These are phyloP conservation scores for Trichacis sp. DNA, from an alignment of 2,888 invertebrate genomes.

Conservation along the genomic window DNA sequence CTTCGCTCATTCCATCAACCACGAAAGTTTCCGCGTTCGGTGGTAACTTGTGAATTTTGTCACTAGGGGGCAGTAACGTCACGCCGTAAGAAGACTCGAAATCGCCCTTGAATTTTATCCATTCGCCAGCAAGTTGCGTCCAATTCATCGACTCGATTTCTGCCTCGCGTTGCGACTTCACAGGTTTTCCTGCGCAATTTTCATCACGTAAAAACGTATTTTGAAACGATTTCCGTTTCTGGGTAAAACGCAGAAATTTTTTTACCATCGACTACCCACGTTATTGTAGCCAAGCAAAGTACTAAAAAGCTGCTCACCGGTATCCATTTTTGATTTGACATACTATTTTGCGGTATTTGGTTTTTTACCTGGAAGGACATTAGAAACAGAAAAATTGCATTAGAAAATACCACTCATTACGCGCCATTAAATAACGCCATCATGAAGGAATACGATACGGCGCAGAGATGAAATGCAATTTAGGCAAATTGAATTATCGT, in stretches of 20 bases:
- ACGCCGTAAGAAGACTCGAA: constrained; percentile 50
- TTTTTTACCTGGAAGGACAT: constrained; percentile 51
- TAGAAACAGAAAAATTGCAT: neutral
- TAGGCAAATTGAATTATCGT: neutral
- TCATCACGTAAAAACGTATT: too few species aligned
- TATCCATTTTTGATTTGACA: constrained; percentile 61
- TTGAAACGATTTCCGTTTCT: too few species aligned
- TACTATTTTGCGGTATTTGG: constrained; percentile 53
- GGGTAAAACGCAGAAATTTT: too few species aligned
- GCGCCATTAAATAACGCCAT: neutral
- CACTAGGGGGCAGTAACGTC: constrained; percentile 53
- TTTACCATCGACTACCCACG: constrained; percentile 50
- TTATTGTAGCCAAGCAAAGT: constrained; percentile 46
- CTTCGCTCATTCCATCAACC: constrained; percentile 46
- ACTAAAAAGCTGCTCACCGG: constrained; percentile 43
- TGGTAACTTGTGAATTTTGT: constrained; percentile 51
- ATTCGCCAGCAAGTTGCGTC: constrained; percentile 62
- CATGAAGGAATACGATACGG: neutral
- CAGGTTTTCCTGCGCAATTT: constrained; percentile 30
- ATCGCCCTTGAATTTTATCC: constrained; percentile 55
- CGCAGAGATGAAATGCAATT: neutral
- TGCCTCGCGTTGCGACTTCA: constrained; percentile 47
- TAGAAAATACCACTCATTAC: neutral
- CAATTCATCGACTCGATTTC: constrained; percentile 58
- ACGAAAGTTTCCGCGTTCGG: constrained; percentile 46